A percentile compares a stretch with the other conserved stretches of the same genome.
Conservation (phyloP, 2,113 vertebrate genomes). For the Piliocolobus tephrosceles region DNA sequence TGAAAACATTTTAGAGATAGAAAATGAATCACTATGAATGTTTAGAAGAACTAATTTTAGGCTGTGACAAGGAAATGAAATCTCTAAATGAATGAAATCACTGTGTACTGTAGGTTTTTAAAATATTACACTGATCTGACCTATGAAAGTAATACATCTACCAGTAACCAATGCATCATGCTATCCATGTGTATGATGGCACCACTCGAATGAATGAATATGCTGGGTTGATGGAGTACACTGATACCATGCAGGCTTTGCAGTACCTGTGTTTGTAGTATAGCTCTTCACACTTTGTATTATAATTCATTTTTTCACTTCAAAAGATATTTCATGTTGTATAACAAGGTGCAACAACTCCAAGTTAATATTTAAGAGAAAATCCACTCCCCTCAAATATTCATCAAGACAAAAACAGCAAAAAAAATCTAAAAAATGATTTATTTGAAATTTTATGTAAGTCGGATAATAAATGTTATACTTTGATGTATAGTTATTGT, state of each 20-base stretch:
- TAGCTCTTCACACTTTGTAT: conserved; percentile 55
- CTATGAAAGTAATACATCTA: conserved; percentile 61
- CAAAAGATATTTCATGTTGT: conserved; percentile 48
- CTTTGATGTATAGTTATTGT: conserved; percentile 62
- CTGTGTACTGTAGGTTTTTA: conserved; percentile 21
- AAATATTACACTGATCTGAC: conserved; percentile 51
- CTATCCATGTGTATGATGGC: conserved; percentile 13
- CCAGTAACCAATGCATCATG: conserved; percentile 16
- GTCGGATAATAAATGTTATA: conserved; percentile 57
- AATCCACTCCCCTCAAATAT: not conserved
- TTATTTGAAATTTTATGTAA: conserved; percentile 64
- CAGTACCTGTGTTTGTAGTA: conserved; percentile 15
- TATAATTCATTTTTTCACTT: conserved; percentile 53
- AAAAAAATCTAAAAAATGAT: conserved; percentile 19
- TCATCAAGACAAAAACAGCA: conserved; percentile 39
- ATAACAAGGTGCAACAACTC: conserved; percentile 33
- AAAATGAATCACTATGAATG: conserved; percentile 33
- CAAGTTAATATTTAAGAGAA: conserved; percentile 61
- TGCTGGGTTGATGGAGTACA: not conserved
- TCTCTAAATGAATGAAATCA: conserved; percentile 62
- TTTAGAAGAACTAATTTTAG: conserved; percentile 27
- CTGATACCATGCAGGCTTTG: conserved; percentile 36
- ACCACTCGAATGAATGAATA: conserved; percentile 44
- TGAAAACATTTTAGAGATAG: conserved; percentile 58
- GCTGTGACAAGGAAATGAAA: conserved; percentile 55